Percentiles rank a stretch among this genome's conserved stretches.
phyloP scores from a whole-genome alignment of 2,888 invertebrate species.

The Torymus tubicola region DNA sequence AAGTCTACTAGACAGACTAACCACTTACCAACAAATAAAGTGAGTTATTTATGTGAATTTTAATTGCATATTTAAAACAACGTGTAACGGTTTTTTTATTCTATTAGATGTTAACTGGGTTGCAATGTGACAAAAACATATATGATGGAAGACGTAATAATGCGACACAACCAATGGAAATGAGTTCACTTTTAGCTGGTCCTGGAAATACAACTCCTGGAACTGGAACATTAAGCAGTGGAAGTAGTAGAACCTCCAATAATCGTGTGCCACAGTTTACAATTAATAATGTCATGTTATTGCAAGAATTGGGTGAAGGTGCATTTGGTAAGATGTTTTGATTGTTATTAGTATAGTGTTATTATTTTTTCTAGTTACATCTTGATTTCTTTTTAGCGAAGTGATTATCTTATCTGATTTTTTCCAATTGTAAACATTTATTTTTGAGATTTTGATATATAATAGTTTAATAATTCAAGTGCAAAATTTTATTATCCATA shows the following conservation, averaged over 20 bases:
- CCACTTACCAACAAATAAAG: slow-evolving; percentile 73
- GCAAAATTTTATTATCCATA: too few relatives aligned
- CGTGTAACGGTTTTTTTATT: slow-evolving; percentile 5
- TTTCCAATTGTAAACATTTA: too few relatives aligned
- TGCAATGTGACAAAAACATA: slow-evolving; percentile 84
- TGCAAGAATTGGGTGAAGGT: slow-evolving; percentile 96
- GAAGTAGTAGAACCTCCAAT: slow-evolving; percentile 77
- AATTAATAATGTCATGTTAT: slow-evolving; percentile 88
- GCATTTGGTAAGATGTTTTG: slow-evolving; percentile 85
- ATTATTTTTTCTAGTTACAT: too few relatives aligned
- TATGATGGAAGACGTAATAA: slow-evolving; percentile 86
- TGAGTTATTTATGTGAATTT: slow-evolving; percentile 52
- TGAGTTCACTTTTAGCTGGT: slow-evolving; percentile 86
- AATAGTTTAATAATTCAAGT: too few relatives aligned
- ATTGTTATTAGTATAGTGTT: too few relatives aligned
- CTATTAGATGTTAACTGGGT: slow-evolving; percentile 70
- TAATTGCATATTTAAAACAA: slow-evolving; percentile 15
- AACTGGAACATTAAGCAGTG: slow-evolving; percentile 77
- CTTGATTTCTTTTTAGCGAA: too few relatives aligned
- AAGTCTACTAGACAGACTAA: slow-evolving; percentile 71
- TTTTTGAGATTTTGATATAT: too few relatives aligned
- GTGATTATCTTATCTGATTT: too few relatives aligned
- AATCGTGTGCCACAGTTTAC: slow-evolving; percentile 90
- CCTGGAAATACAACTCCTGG: slow-evolving; percentile 78
- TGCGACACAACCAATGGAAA: slow-evolving; percentile 88